Base-by-base conservation (phyloP, 2,797 vertebrate genomes). In the Pseudochaenichthys georgianus region DNA sequence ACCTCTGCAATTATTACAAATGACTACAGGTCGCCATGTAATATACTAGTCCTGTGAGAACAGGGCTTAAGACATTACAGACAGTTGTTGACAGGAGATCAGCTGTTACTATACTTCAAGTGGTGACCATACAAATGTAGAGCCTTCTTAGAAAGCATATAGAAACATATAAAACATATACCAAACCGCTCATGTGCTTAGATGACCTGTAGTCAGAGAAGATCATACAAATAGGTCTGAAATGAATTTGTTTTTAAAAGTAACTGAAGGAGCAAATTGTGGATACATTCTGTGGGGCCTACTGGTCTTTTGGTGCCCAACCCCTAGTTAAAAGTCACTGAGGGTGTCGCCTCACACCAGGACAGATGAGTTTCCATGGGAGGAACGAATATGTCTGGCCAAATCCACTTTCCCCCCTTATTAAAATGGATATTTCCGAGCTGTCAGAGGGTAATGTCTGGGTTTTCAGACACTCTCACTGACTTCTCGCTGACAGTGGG, bases 381-480 rank as follows among this genome's bases (percentile, higher is more conserved):
- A 93, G 90, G 89, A 93, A 93, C 74, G 64, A 88, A 89, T 91
- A 88, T 75, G 93, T 95, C 95, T 95, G 92, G 93, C 94, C 94
- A 95, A 94, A 93, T 92, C 92, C 92, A 94, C 92, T 93, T 95
- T 95, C 85, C 92, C 89, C 88, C 80, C 85, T 86, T 94, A 94
- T 95, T 95, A 95, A 94, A 94, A 93, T 73, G 82, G 92, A 95
- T 95, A 95, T 95, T 95, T 95, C 94, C 90, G 88, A 94, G 89
- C 92, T 93, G 93, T 95, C 91, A 90, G 91, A 90, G 91, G 93
- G 91, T 94, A 87, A 94, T 91, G 94, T 95, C 94, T 95, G 90
- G 92, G 90, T 94, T 94, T 91, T 86, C 75, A 74, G 83, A 91
- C 90, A 71, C 81, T 83, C 77, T 70, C 38, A 5, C 59, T 64